Base-by-base conservation (phyloP, 2,797 vertebrate genomes). In the Acanthiza pusilla region DNA sequence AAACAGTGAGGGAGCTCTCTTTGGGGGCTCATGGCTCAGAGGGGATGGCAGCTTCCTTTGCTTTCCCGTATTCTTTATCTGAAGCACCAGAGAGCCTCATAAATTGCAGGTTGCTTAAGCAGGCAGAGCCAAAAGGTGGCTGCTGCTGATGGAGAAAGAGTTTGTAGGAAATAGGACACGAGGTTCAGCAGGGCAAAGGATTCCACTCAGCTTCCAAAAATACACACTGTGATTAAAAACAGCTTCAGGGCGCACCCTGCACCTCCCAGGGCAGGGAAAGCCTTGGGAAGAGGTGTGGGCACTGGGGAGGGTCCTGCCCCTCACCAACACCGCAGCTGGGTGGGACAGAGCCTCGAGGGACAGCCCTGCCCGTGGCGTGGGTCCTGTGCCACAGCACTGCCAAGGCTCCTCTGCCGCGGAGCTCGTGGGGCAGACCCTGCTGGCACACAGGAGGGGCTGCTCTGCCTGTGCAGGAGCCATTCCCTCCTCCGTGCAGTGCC, bases 131-230 rank as follows among this genome's bases (percentile, higher is more conserved):
- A 42, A 45, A 90, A 77, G 25, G 20, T 57, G 73, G 27, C 40
- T 89, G 30, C 43, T 86, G 70, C 3, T 71, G 76, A 26, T 67
- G 71, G 62, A 91, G 60, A 67, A 94, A 60, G 18, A 11, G 81
- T 80, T 87, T 93, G 88, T 32, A 79, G 58, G 75, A 84, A 76
- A 61, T 3, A 66, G 60, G 26, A 40, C 43, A 18, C 38, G 32
- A 55, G 55, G 68, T 72, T 90, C 92, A 87, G 62, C 74, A 63
- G 48, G 74, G 84, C 65, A 91, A 91, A 92, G 57, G 70, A 76
- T 83, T 89, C 61, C 48, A 68, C 61, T 94, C 65, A 22, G 68
- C 94, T 73, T 84, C 70, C 63, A 75, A 48, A 96, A 96, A 91
- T 84, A 79, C 26, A 82, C 32, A 4, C 26, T 36, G 55, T 72